Evolutionary conservation across 1,140 invertebrate species (phyloP).

Genomic region (Carposina sasakii): DNA sequence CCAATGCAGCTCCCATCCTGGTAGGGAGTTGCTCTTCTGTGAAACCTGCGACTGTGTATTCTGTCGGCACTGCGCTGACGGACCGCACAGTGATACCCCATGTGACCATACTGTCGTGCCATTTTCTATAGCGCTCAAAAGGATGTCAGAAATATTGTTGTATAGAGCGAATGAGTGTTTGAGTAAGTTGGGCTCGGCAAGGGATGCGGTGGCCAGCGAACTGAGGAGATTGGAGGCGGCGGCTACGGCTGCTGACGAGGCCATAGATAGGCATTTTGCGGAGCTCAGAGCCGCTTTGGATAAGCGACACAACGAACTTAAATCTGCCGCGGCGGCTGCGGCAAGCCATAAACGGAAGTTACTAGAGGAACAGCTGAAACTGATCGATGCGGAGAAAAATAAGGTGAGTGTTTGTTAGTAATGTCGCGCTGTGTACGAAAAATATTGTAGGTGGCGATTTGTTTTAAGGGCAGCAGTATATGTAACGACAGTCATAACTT

Average conservation of each 20-base stretch:
- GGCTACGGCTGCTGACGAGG: conserved; percentile 81
- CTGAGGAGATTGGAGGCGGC: conserved; percentile 81
- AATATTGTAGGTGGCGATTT: too few species aligned
- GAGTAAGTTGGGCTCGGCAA: conserved; percentile 83
- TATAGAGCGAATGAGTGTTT: conserved; percentile 96
- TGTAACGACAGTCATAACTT: too few species aligned
- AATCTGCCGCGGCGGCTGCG: conserved; percentile 81
- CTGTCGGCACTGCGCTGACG: conserved; percentile 87
- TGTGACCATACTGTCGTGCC: conserved; percentile 94
- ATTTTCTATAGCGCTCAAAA: conserved; percentile 96
- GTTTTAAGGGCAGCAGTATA: too few species aligned
- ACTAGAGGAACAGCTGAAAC: conserved; percentile 89
- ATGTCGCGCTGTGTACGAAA: too few species aligned
- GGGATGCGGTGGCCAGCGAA: conserved; percentile 81
- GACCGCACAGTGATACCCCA: conserved; percentile 76
- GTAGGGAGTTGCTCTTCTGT: conserved; percentile 90
- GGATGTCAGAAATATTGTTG: conserved; percentile 96
- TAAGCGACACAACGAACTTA: conserved; percentile 80
- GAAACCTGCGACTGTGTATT: conserved; percentile 97
- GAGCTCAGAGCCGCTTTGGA: conserved; percentile 85
- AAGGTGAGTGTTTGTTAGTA: conserved; percentile 80
- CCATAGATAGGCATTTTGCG: conserved; percentile 86
- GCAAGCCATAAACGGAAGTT: conserved; percentile 88
- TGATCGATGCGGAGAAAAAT: conserved; percentile 91
- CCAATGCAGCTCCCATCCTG: conserved; percentile 81